These are phyloP conservation scores for Aplysia californica DNA, from an alignment of 1,140 invertebrate genomes.

Conservation along the genomic window DNA sequence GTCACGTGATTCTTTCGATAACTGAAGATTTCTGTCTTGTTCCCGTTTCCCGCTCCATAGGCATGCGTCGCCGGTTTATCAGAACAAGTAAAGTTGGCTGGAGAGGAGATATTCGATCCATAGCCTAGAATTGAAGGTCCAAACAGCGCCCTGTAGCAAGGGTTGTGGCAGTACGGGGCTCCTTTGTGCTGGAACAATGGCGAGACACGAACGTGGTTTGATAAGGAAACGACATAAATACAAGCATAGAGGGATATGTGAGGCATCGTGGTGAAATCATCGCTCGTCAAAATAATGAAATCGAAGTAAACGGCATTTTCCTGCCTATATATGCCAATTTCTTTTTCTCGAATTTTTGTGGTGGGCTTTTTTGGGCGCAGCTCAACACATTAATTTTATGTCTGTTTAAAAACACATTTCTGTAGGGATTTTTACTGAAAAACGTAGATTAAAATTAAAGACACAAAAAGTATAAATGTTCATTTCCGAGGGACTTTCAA, in stretches of 20 bases:
- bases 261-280: not conserved
- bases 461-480: no score
- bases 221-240: not conserved
- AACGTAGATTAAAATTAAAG: no score
- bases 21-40: constrained; percentile 35
- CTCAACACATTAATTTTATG: no score
- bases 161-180: constrained; percentile 59
- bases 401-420: no score
- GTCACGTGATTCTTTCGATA: not conserved
- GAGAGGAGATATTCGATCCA: constrained; percentile 86
- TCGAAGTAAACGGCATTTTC: not conserved
- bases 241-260: not conserved
- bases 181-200: constrained; percentile 60
- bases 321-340: not conserved
- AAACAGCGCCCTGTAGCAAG: constrained; percentile 59
- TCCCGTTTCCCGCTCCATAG: constrained; percentile 16
- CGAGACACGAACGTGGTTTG: not conserved
- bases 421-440: no score
- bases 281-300: not conserved
- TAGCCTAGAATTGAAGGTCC: constrained; percentile 82
- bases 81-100: constrained; percentile 83
- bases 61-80: no score
- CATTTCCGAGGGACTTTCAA: no score
- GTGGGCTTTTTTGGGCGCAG: no score
- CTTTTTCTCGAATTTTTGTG: no score